Percentiles rank a stretch among this genome's conserved stretches.
These are phyloP conservation scores for Ectobius pallidus DNA, from an alignment of 2,888 invertebrate species.

Conservation along the genomic window DNA sequence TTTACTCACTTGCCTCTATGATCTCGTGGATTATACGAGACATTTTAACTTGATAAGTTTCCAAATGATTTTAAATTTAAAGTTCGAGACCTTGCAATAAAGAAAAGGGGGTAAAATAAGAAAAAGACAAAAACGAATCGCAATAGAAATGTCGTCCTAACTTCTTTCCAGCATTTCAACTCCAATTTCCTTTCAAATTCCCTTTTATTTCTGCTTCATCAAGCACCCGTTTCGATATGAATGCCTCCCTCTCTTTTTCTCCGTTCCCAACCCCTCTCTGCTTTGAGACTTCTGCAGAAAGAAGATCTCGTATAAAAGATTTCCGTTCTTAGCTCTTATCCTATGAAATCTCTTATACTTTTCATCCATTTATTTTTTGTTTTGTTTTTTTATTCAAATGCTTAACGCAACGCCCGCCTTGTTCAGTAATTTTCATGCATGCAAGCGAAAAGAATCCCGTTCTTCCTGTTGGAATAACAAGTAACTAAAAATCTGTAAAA, in stretches of 20 bases:
- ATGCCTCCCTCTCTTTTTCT: slow-evolving; percentile 29
- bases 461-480: too few species aligned
- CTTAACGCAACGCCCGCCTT: not conserved
- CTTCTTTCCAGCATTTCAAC: slow-evolving; percentile 41
- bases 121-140: not conserved
- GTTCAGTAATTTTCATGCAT: slow-evolving; percentile 35
- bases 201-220: slow-evolving; percentile 42
- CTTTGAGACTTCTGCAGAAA: slow-evolving; percentile 28
- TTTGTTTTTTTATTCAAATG: slow-evolving; percentile 18
- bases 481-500: too few species aligned
- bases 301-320: slow-evolving; percentile 31
- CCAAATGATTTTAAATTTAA: slow-evolving; percentile 25
- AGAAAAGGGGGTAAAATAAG: not conserved
- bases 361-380: slow-evolving; percentile 34
- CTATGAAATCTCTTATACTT: slow-evolving; percentile 28
- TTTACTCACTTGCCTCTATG: not conserved
- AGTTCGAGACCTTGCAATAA: slow-evolving; percentile 5
- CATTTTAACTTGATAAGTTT: slow-evolving; percentile 29
- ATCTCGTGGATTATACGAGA: not conserved
- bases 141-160: slow-evolving; percentile 19
- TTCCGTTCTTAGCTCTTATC: slow-evolving; percentile 23
- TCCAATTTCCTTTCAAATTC: slow-evolving; percentile 43
- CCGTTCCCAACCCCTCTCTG: not conserved
- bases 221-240: slow-evolving; percentile 40
- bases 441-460: slow-evolving; percentile 25